phyloP scores from a whole-genome alignment of 35 echinoderm and acorn worm genomes.

The Ophioderma brevispina region DNA sequence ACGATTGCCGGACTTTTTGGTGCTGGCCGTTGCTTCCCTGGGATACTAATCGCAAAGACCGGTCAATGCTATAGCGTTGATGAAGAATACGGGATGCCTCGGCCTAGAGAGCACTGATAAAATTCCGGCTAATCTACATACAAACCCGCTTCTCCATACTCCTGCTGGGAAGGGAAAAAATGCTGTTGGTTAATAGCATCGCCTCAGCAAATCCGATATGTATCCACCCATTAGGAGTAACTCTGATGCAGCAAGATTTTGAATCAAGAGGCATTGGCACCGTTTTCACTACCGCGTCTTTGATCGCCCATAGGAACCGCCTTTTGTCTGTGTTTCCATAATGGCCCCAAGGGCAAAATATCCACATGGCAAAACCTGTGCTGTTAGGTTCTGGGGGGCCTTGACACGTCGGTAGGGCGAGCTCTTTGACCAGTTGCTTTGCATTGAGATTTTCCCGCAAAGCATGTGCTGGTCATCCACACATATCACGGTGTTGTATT shows the following conservation, averaged over 20 bases:
- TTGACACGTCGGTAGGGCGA: background rate
- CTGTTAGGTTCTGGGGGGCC: background rate
- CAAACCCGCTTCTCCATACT: background rate
- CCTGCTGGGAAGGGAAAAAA: background rate
- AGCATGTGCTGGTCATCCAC: background rate
- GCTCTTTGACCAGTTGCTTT: background rate
- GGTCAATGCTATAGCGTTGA: background rate
- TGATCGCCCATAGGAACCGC: constrained; percentile 7
- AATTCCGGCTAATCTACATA: background rate
- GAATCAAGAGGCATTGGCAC: background rate
- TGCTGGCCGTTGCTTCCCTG: background rate
- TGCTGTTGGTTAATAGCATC: background rate
- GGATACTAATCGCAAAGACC: background rate
- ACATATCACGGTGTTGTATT: background rate
- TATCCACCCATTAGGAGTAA: constrained; percentile 45
- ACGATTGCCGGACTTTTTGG: background rate
- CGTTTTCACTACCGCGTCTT: background rate
- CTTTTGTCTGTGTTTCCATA: constrained; percentile 45
- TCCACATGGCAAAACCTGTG: constrained; percentile 27
- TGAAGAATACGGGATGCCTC: constrained; percentile 1
- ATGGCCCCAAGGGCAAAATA: constrained; percentile 35
- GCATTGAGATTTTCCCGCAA: background rate
- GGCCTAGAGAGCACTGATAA: background rate
- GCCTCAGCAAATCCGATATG: background rate
- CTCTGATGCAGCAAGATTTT: constrained; percentile 55